phyloP scores from a whole-genome alignment of 2,113 vertebrate species.

The Ammospiza caudacuta region DNA sequence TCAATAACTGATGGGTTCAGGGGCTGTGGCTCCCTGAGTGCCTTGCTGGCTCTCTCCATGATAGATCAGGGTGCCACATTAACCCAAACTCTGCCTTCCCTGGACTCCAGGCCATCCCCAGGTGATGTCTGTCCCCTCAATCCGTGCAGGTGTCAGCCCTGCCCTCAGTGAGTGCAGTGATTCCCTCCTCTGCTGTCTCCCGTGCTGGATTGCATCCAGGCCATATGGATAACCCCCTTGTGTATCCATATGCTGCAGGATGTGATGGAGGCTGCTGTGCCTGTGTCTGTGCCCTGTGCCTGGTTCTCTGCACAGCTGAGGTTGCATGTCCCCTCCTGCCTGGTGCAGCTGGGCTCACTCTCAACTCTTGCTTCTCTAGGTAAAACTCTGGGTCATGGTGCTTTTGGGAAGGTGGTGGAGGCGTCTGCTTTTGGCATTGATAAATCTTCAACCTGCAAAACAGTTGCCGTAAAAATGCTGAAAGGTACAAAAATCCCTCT shows the following conservation, averaged over 20 bases:
- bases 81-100: background rate
- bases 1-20: background rate
- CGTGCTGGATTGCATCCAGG: background rate
- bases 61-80: background rate
- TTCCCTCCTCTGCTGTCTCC: background rate
- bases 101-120: background rate
- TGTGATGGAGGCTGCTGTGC: background rate
- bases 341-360: constrained; percentile 53
- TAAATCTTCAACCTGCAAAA: constrained; percentile 96
- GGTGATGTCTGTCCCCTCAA: background rate
- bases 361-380: constrained; percentile 79
- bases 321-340: constrained; percentile 31
- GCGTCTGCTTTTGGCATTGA: constrained; percentile 95
- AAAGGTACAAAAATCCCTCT: constrained; percentile 83
- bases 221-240: background rate
- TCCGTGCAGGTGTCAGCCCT: background rate
- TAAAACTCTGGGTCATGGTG: constrained; percentile 93
- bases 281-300: background rate
- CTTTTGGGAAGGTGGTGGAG: constrained; percentile 95
- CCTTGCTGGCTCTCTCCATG: background rate
- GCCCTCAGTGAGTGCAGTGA: background rate
- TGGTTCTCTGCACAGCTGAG: constrained; percentile 10
- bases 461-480: constrained; percentile 95
- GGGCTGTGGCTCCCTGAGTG: background rate
- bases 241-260: constrained; percentile 20